These are phyloP conservation scores for Halictus ligatus DNA, from an alignment of 2,888 invertebrate genomes.

Conservation along the genomic window DNA sequence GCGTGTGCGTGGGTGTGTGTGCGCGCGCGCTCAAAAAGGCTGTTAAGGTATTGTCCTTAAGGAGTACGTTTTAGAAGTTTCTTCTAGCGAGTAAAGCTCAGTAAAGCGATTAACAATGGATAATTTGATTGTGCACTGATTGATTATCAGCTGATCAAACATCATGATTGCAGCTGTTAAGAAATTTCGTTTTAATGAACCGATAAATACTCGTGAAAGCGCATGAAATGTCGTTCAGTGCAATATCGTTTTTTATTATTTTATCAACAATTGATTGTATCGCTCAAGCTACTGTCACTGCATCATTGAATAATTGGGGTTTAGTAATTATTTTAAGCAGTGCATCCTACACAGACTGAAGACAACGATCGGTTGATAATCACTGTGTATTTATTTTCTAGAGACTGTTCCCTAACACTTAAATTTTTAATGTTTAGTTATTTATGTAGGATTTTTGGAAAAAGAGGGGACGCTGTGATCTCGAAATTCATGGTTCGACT, in stretches of 20 bases:
- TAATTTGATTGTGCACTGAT: slow-evolving; percentile 50
- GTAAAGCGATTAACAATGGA: slow-evolving; percentile 29
- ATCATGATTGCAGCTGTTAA: not conserved
- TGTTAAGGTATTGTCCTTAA: slow-evolving; percentile 38
- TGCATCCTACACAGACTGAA: slow-evolving; percentile 34
- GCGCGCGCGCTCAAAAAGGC: slow-evolving; percentile 19
- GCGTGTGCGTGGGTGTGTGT: not conserved
- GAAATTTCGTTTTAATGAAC: slow-evolving; percentile 2
- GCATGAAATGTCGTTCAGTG: slow-evolving; percentile 27
- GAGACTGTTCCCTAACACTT: slow-evolving; percentile 62
- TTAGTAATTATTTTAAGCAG: slow-evolving; percentile 22
- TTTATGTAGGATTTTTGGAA: slow-evolving; percentile 3
- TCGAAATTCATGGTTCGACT: slow-evolving; percentile 4
- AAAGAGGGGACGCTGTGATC: not conserved
- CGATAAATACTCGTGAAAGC: slow-evolving; percentile 37
- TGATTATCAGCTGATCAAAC: slow-evolving; percentile 65
- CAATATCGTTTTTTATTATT: slow-evolving; percentile 38
- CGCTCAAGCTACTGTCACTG: slow-evolving; percentile 20
- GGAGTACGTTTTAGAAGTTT: slow-evolving; percentile 35
- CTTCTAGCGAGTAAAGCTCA: slow-evolving; percentile 30
- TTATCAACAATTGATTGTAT: slow-evolving; percentile 3
- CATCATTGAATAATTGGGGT: slow-evolving; percentile 2
- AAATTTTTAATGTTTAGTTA: slow-evolving; percentile 53
- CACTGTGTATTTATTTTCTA: slow-evolving; percentile 44
- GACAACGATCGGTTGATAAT: slow-evolving; percentile 64